Conservation (phyloP, 2,797 vertebrate genomes). For the Picus viridis region DNA sequence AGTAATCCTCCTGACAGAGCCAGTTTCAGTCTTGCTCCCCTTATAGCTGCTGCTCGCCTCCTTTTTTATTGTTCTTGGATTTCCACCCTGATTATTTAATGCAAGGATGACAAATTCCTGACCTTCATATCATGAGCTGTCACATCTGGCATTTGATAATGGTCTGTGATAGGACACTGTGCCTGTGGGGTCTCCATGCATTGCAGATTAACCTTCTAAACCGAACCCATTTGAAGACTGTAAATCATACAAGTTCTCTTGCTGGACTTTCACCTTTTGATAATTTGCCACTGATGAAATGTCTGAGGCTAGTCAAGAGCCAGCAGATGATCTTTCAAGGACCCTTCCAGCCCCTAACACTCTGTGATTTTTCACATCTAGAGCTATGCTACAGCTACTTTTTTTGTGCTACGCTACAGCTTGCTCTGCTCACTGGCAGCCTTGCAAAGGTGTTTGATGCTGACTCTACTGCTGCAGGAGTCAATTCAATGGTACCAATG, state of each 20-base stretch:
- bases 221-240: background rate
- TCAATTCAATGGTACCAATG: background rate
- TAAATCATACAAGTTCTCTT: background rate
- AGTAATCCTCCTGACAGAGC: slow-evolving; percentile 78
- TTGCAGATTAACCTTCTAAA: slow-evolving; percentile 42
- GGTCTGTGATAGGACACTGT: slow-evolving; percentile 2
- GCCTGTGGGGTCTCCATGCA: background rate
- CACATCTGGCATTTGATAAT: slow-evolving; percentile 69
- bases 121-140: slow-evolving; percentile 73
- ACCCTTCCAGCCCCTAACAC: no score
- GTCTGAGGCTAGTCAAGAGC: background rate
- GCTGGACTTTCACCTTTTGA: background rate
- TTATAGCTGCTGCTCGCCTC: slow-evolving; percentile 73
- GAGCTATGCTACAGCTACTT: no score
- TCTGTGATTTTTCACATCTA: background rate
- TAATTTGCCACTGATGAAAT: background rate
- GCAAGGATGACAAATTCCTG: slow-evolving; percentile 82
- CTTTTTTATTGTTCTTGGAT: slow-evolving; percentile 79
- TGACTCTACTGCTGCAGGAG: background rate
- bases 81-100: slow-evolving; percentile 84
- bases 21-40: slow-evolving; percentile 75
- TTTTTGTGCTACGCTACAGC: background rate
- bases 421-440: background rate
- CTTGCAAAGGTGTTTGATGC: background rate
- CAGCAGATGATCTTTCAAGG: background rate